Conservation (phyloP, 2,888 invertebrate species). For the Sussaba pulchella region DNA sequence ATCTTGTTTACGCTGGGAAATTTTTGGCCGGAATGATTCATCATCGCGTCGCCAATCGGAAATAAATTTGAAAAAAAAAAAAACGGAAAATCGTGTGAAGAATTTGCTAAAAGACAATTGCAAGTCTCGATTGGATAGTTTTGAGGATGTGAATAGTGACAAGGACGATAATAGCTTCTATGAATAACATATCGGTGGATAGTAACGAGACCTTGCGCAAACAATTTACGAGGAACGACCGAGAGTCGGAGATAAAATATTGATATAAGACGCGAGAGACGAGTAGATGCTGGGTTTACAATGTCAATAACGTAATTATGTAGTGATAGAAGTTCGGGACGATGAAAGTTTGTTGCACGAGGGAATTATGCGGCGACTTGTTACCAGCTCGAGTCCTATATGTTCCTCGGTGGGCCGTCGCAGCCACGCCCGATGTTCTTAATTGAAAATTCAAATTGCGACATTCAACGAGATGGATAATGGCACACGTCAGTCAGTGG, state of each 20-base stretch:
- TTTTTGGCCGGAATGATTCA: too few species aligned
- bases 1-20: too few species aligned
- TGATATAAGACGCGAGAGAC: neutral
- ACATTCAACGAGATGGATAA: conserved; percentile 51
- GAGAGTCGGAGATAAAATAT: conserved; percentile 3
- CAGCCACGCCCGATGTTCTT: conserved; percentile 37
- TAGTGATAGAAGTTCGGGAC: conserved; percentile 20
- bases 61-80: too few species aligned
- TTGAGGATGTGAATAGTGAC: neutral
- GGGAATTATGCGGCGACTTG: conserved; percentile 11
- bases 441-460: conserved; percentile 66
- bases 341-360: neutral
- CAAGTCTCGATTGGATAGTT: neutral
- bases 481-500: conserved; percentile 32
- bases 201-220: neutral
- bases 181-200: neutral
- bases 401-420: neutral
- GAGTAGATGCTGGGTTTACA: conserved; percentile 18
- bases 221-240: neutral
- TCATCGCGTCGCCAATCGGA: too few species aligned
- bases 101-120: neutral
- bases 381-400: neutral
- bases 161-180: neutral
- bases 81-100: too few species aligned
- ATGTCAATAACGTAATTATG: conserved; percentile 29